Conservation (phyloP, 2,113 vertebrate species). For the Tachycineta bicolor region DNA sequence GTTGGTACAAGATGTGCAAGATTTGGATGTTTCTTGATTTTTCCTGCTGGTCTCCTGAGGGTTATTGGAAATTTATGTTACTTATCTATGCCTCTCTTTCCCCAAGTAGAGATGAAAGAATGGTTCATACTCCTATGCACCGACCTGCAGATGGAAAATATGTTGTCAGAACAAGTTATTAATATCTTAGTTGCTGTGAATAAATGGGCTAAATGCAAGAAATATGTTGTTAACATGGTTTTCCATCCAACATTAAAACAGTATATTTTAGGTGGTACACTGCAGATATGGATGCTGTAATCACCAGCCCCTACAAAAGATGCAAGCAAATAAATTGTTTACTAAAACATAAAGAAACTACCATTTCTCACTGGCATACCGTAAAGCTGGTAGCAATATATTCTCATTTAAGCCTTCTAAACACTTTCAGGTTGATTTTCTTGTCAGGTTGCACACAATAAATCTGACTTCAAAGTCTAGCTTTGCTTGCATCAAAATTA, state of each 20-base stretch:
- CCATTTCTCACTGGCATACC: background rate
- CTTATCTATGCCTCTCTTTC: background rate
- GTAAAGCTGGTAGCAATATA: background rate
- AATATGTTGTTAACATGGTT: background rate
- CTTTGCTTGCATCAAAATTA: background rate
- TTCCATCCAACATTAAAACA: background rate
- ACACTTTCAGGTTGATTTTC: conserved; percentile 5
- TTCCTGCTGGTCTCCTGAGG: background rate
- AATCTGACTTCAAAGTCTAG: conserved; percentile 22
- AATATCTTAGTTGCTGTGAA: background rate
- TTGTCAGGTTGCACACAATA: background rate
- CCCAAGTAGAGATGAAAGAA: background rate
- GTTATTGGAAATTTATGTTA: background rate
- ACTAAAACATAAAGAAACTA: background rate
- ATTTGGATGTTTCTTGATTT: background rate
- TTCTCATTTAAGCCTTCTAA: conserved; percentile 42
- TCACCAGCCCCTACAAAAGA: background rate
- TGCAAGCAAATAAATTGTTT: background rate
- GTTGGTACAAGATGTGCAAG: background rate
- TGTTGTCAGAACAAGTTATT: background rate
- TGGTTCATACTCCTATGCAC: background rate
- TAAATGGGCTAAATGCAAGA: background rate
- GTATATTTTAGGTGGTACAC: background rate
- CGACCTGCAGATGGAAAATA: background rate
- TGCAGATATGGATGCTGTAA: background rate